A percentile compares a stretch with the other conserved stretches of the same genome.
Evolutionary conservation across 2,888 invertebrate genomes (phyloP).

Genomic region (Punctoribates punctum): DNA sequence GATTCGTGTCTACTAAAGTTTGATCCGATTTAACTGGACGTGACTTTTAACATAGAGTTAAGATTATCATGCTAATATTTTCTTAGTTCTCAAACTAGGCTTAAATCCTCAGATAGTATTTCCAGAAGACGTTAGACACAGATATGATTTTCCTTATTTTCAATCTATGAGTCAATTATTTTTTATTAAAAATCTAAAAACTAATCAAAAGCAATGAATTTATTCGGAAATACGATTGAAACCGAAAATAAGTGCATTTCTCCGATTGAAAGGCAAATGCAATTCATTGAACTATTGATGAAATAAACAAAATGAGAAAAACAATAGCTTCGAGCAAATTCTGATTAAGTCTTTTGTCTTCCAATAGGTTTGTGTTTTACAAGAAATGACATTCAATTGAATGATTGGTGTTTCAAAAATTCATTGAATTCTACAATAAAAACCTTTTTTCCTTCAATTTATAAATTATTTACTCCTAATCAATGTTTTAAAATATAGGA

Average conservation of each 20-base stretch:
- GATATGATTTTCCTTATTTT: neutral
- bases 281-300: neutral
- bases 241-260: neutral
- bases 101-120: no score
- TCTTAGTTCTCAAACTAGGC: no score
- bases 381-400: no score
- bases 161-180: neutral
- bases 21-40: no score
- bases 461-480: no score
- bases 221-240: neutral
- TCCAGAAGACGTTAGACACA: neutral
- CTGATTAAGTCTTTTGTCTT: neutral
- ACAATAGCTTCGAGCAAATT: neutral
- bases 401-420: no score
- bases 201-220: neutral
- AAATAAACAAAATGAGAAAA: neutral
- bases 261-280: neutral
- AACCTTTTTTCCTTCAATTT: no score
- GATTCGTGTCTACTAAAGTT: no score
- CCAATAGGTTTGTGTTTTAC: neutral
- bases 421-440: neutral
- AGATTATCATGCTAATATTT: no score
- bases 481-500: no score
- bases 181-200: neutral
- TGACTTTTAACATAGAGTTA: no score